Evolutionary conservation across 2,888 invertebrate genomes (phyloP).

Genomic region (Cylloceria caligata): DNA sequence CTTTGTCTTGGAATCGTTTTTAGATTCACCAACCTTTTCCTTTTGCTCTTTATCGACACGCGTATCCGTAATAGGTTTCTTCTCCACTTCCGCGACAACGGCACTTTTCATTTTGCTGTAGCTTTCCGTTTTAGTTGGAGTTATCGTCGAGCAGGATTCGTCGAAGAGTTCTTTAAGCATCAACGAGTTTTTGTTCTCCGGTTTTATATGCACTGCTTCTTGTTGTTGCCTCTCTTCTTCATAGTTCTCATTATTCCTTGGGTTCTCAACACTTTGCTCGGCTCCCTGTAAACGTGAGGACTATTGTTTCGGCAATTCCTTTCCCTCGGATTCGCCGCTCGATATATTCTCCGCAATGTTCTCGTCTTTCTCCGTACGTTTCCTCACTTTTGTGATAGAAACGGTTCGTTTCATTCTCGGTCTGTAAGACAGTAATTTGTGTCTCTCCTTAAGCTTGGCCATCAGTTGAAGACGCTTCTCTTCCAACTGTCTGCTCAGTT

Average conservation of each 20-base stretch:
- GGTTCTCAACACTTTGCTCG: slow-evolving; percentile 5
- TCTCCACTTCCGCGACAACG: not conserved
- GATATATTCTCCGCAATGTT: not conserved
- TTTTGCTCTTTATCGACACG: not conserved
- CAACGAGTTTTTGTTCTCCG: slow-evolving; percentile 26
- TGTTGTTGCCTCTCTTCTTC: not conserved
- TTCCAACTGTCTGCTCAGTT: slow-evolving; percentile 74
- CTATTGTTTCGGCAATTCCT: slow-evolving; percentile 4
- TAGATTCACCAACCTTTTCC: too few relatives aligned
- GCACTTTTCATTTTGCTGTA: not conserved
- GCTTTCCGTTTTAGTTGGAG: not conserved
- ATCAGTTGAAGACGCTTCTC: slow-evolving; percentile 78
- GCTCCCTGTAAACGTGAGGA: not conserved
- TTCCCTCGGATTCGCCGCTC: not conserved
- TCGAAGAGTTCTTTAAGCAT: slow-evolving; percentile 35
- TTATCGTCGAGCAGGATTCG: slow-evolving; percentile 23
- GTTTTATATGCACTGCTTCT: not conserved
- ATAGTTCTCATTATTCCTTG: not conserved
- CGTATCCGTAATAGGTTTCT: not conserved
- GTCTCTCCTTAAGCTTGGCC: slow-evolving; percentile 73
- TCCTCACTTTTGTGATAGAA: slow-evolving; percentile 30
- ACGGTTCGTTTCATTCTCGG: slow-evolving; percentile 55
- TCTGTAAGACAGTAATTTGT: slow-evolving; percentile 35
- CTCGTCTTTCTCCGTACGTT: not conserved
- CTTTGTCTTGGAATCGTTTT: not conserved